Percentiles rank a stretch among this genome's conserved stretches.
Conservation (phyloP, 2,113 vertebrate species). For the Malurus elegans region DNA sequence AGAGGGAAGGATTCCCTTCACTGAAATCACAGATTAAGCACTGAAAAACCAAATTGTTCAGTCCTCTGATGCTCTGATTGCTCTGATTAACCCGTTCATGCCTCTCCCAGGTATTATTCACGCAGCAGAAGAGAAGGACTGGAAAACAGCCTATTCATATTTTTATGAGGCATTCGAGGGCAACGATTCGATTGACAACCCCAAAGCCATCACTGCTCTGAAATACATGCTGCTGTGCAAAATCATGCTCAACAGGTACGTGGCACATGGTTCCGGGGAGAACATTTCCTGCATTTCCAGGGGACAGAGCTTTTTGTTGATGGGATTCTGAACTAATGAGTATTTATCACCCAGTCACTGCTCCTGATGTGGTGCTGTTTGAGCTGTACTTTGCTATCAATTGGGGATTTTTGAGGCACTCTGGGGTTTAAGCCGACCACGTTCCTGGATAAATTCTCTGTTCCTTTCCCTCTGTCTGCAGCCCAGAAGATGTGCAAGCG, state of each 20-base stretch:
- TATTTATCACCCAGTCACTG: neutral
- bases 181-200: slow-evolving; percentile 95
- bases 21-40: neutral
- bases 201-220: slow-evolving; percentile 92
- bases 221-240: slow-evolving; percentile 99
- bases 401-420: neutral
- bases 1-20: neutral
- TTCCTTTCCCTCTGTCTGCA: slow-evolving; percentile 42
- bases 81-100: neutral
- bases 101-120: slow-evolving; percentile 90
- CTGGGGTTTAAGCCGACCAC: neutral
- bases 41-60: neutral
- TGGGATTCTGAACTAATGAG: neutral
- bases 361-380: neutral
- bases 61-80: neutral
- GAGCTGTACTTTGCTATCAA: neutral
- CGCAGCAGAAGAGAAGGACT: slow-evolving; percentile 98
- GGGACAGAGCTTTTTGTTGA: neutral
- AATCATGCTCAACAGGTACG: slow-evolving; percentile 96
- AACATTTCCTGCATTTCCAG: neutral
- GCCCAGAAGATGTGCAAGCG: slow-evolving; percentile 94
- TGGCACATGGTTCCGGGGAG: neutral
- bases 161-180: slow-evolving; percentile 99
- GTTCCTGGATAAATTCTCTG: neutral
- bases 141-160: slow-evolving; percentile 99